Conservation (phyloP, 1,140 invertebrate species). For the Drosophila jambulina region DNA sequence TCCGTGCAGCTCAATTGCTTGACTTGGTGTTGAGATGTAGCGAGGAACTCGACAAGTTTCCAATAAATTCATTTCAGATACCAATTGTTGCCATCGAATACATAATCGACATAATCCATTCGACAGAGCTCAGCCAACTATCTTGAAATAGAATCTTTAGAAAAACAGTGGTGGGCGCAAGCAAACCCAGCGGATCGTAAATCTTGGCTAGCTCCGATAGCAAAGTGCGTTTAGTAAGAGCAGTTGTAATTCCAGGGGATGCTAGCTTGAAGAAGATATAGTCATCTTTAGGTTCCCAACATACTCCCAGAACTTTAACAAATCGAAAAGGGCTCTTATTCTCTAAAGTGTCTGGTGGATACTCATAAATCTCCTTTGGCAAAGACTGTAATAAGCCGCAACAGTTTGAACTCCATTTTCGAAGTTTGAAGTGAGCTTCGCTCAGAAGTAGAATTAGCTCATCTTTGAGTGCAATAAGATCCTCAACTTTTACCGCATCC, state of each 20-base stretch:
- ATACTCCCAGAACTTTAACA: background rate
- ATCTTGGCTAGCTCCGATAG: slow-evolving; percentile 7
- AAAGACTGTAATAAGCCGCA: background rate
- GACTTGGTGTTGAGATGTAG: background rate
- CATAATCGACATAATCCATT: background rate
- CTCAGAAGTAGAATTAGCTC: too few species aligned
- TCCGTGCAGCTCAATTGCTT: background rate
- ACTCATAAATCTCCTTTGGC: background rate
- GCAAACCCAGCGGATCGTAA: slow-evolving; percentile 5
- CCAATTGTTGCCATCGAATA: background rate
- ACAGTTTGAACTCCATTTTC: too few species aligned
- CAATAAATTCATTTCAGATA: too few species aligned
- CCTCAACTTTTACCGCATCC: too few species aligned
- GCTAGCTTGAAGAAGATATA: slow-evolving; percentile 3
- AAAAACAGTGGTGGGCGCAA: background rate
- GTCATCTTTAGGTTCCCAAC: background rate
- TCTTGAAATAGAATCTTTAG: slow-evolving; percentile 19
- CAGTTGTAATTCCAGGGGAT: background rate
- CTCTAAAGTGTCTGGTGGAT: background rate
- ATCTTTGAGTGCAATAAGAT: too few species aligned
- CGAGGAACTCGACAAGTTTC: too few species aligned
- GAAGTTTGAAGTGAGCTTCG: too few species aligned
- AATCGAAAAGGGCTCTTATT: background rate
- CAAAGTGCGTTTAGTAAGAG: background rate
- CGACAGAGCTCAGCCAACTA: slow-evolving; percentile 4